A percentile compares a stretch with the other conserved stretches of the same genome.
These are phyloP conservation scores for Coelogynopora nodosa DNA, from an alignment of 2,888 invertebrate species.

Conservation along the genomic window DNA sequence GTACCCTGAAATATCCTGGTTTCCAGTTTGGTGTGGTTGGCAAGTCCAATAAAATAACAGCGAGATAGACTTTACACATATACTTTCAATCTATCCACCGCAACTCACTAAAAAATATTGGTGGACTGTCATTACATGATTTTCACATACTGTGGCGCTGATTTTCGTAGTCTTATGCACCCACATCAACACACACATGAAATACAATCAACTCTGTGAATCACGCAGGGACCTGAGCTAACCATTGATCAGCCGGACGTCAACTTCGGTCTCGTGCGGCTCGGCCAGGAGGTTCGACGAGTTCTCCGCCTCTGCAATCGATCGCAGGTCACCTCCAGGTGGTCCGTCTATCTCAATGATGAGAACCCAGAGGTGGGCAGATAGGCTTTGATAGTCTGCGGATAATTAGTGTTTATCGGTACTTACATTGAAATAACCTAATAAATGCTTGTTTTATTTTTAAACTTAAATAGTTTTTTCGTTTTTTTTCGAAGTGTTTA, in stretches of 20 bases:
- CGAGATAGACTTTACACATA: too few species aligned
- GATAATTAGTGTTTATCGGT: not conserved
- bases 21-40: too few species aligned
- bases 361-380: not conserved
- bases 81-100: too few species aligned
- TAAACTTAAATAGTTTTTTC: not conserved
- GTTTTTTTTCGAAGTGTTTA: constrained; percentile 39
- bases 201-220: too few species aligned
- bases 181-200: too few species aligned
- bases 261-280: constrained; percentile 58
- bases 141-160: too few species aligned
- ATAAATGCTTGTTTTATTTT: too few species aligned
- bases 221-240: constrained; percentile 60
- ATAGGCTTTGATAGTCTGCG: not conserved
- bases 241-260: constrained; percentile 55
- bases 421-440: not conserved
- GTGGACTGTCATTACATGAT: too few species aligned
- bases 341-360: constrained; percentile 49
- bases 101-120: too few species aligned
- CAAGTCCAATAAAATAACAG: too few species aligned
- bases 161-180: too few species aligned
- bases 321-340: constrained; percentile 55
- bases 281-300: constrained; percentile 52
- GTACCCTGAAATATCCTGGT: too few species aligned
- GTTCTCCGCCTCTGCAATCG: constrained; percentile 54